A percentile compares a stretch with the other conserved stretches of the same genome.
Evolutionary conservation across 2,888 invertebrate species (phyloP).

Genomic region (Pseudoips prasinana): DNA sequence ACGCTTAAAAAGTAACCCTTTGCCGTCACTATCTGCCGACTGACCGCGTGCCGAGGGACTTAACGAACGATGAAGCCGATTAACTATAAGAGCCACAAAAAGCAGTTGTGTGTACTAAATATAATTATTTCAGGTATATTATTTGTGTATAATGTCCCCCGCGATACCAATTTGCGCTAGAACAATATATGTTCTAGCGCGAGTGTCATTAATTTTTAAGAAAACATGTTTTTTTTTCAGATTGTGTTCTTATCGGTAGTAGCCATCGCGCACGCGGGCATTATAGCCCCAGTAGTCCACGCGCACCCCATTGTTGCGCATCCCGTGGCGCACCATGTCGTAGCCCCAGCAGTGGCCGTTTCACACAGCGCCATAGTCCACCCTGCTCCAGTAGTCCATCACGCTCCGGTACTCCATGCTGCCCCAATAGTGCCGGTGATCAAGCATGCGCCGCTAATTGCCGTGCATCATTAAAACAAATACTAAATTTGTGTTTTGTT

Average conservation of each 20-base stretch:
- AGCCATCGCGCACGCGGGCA: conserved; percentile 62
- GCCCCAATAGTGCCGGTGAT: conserved; percentile 55
- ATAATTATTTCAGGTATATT: too few species aligned
- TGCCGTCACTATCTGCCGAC: too few species aligned
- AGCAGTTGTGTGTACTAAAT: too few species aligned
- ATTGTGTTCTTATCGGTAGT: conserved; percentile 63
- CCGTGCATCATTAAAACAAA: conserved; percentile 56
- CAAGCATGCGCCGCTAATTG: conserved; percentile 54
- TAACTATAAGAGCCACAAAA: too few species aligned
- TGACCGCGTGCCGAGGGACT: too few species aligned
- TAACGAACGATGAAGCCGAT: too few species aligned
- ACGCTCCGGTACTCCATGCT: conserved; percentile 39
- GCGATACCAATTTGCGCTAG: too few species aligned
- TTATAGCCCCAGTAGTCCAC: conserved; percentile 60
- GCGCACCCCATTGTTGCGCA: conserved; percentile 47
- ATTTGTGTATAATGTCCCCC: too few species aligned
- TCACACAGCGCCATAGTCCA: conserved; percentile 50
- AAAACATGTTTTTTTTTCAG: conserved; percentile 63
- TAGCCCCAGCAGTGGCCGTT: conserved; percentile 43
- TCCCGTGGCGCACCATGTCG: conserved; percentile 47
- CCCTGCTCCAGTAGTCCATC: conserved; percentile 42
- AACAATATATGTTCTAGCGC: too few species aligned
- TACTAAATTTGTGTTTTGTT: too few species aligned
- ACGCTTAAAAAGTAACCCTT: too few species aligned
- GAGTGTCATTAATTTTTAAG: background rate